Evolutionary conservation across 2,797 vertebrate genomes (phyloP).

Genomic region (Melanotaenia pygmaea): DNA sequence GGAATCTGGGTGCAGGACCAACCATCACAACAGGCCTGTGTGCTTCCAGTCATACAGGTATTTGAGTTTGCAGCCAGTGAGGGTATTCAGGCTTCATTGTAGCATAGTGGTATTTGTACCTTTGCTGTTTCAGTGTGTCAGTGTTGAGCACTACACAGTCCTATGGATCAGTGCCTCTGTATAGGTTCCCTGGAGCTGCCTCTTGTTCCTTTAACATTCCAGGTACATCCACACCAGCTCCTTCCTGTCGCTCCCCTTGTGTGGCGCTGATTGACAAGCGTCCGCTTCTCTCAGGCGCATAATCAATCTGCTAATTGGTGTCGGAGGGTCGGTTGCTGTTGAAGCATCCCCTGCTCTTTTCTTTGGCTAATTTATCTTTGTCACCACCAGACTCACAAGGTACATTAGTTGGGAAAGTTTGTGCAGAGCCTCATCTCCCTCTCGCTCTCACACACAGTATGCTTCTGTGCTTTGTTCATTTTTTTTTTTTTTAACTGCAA

Average conservation of each 20-base stretch:
- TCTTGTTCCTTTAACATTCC: constrained; percentile 84
- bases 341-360: constrained; percentile 79
- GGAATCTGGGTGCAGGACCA: constrained; percentile 54
- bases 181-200: constrained; percentile 70
- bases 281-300: constrained; percentile 81
- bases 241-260: constrained; percentile 80
- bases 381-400: constrained; percentile 69
- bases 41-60: constrained; percentile 72
- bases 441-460: constrained; percentile 44
- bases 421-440: constrained; percentile 55
- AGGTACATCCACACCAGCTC: constrained; percentile 77
- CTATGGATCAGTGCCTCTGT: constrained; percentile 80
- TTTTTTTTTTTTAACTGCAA: constrained; percentile 66
- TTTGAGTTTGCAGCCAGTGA: constrained; percentile 71
- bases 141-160: constrained; percentile 68
- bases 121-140: constrained; percentile 74
- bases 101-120: constrained; percentile 78
- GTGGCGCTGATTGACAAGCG: constrained; percentile 82
- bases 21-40: constrained; percentile 64
- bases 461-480: constrained; percentile 71
- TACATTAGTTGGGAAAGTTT: constrained; percentile 76
- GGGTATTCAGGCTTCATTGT: constrained; percentile 71
- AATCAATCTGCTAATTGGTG: constrained; percentile 87
- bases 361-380: constrained; percentile 84
- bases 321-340: constrained; percentile 80